Conservation (phyloP, 2,113 vertebrate genomes). For the Melanostigma gelatinosum region DNA sequence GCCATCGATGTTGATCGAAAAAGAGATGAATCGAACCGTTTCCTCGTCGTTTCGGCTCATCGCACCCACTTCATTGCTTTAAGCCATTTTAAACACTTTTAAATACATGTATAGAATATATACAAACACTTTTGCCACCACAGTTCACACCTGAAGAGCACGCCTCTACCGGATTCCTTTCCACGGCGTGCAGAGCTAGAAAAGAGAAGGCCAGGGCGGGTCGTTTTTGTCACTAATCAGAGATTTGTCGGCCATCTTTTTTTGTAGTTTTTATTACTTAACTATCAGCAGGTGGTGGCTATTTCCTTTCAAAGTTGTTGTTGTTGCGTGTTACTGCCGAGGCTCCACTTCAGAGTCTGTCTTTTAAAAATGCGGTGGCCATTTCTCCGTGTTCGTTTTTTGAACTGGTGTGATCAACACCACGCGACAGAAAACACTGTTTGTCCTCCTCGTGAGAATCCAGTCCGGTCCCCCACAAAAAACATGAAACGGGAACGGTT, state of each 20-base stretch:
- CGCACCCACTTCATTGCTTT: constrained; percentile 38
- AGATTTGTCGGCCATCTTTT: constrained; percentile 21
- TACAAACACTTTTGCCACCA: constrained; percentile 72
- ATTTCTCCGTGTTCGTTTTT: constrained; percentile 29
- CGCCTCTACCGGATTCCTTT: constrained; percentile 35
- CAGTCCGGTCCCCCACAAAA: background rate
- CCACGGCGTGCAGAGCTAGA: constrained; percentile 34
- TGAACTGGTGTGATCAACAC: background rate
- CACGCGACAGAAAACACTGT: background rate
- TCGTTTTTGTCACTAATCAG: background rate
- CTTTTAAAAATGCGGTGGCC: constrained; percentile 17
- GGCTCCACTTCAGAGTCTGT: constrained; percentile 10
- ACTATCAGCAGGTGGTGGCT: constrained; percentile 16
- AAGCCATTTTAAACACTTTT: constrained; percentile 71
- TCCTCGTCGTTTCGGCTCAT: background rate
- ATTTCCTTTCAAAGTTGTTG: constrained; percentile 32
- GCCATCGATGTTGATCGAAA: constrained; percentile 51
- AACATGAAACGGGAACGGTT: background rate
- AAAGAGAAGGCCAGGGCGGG: constrained; percentile 24
- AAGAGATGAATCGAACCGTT: constrained; percentile 58
- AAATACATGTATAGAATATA: constrained; percentile 80
- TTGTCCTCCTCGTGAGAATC: constrained; percentile 10
- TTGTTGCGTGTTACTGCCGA: background rate
- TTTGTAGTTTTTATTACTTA: constrained; percentile 38
- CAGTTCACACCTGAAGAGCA: constrained; percentile 49